These are phyloP conservation scores for Danaus chrysippus DNA, from an alignment of 2,888 invertebrate genomes.

Conservation along the genomic window DNA sequence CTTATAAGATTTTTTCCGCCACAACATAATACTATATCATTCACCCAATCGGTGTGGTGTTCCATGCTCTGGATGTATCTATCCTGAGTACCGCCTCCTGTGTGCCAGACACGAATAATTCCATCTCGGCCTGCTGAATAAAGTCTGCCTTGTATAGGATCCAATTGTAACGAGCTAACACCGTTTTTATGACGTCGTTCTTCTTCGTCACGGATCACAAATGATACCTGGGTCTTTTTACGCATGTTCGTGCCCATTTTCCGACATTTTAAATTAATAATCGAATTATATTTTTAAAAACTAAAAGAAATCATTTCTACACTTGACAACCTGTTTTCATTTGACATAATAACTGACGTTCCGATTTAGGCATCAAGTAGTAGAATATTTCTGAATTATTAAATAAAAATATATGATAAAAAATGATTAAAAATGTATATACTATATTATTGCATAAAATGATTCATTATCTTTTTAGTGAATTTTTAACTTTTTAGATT, in stretches of 20 bases:
- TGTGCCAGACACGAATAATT: constrained; percentile 95
- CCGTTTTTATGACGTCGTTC: constrained; percentile 97
- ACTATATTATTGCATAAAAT: no score
- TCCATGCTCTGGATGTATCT: constrained; percentile 97
- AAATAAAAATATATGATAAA: no score
- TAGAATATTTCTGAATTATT: no score
- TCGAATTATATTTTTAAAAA: constrained; percentile 27
- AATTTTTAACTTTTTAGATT: no score
- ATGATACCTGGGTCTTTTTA: constrained; percentile 91
- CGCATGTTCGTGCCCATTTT: constrained; percentile 76
- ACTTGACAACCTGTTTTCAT: constrained; percentile 14
- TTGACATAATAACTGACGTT: constrained; percentile 19
- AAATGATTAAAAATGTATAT: no score
- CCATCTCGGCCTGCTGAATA: constrained; percentile 98
- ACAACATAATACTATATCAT: constrained; percentile 98
- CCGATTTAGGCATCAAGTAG: constrained; percentile 6
- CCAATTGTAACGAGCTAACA: constrained; percentile 96
- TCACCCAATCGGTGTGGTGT: constrained; percentile 99
- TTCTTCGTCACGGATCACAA: constrained; percentile 97
- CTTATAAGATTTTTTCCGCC: constrained; percentile 98
- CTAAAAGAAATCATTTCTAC: constrained; percentile 18
- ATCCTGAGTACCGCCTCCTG: constrained; percentile 76
- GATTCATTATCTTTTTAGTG: no score
- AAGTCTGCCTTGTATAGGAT: constrained; percentile 90
- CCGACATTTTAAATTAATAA: constrained; percentile 65